phyloP scores from a whole-genome alignment of 2,113 vertebrate species.

The Casuarius casuarius region DNA sequence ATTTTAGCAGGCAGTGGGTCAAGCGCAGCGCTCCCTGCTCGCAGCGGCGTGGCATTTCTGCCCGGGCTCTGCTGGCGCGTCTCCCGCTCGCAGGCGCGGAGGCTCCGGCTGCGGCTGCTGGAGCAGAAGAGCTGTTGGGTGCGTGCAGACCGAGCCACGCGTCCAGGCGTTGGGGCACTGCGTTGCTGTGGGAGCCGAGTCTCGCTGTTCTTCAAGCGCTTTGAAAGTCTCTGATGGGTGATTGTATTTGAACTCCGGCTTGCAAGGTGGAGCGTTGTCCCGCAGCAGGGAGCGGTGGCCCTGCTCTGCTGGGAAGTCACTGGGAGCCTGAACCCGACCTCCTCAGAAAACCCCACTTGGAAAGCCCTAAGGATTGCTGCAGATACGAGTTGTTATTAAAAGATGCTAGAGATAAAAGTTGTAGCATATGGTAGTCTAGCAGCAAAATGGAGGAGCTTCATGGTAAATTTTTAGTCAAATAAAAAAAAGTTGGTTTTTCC shows the following conservation, averaged over 20 bases:
- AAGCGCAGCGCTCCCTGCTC: not conserved
- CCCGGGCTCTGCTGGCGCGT: not conserved
- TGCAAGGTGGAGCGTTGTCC: fast-evolving
- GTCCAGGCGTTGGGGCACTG: not conserved
- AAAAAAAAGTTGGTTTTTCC: not conserved
- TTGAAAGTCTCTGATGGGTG: not conserved
- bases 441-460: not conserved
- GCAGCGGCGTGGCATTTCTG: fast-evolving
- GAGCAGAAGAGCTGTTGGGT: not conserved
- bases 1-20: not conserved
- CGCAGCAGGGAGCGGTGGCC: fast-evolving
- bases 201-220: not conserved
- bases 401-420: not conserved
- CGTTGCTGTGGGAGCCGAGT: not conserved
- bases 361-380: not conserved
- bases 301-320: not conserved
- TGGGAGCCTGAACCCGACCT: not conserved
- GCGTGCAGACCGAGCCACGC: not conserved
- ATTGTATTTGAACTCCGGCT: not conserved
- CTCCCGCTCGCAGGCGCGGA: fast-evolving
- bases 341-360: not conserved
- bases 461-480: slow-evolving; percentile 2
- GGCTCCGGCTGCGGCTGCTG: not conserved
- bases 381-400: not conserved
- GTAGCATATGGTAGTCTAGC: not conserved